Evolutionary conservation across 2,888 invertebrate genomes (phyloP).

Genomic region (Tetragonisca angustula): DNA sequence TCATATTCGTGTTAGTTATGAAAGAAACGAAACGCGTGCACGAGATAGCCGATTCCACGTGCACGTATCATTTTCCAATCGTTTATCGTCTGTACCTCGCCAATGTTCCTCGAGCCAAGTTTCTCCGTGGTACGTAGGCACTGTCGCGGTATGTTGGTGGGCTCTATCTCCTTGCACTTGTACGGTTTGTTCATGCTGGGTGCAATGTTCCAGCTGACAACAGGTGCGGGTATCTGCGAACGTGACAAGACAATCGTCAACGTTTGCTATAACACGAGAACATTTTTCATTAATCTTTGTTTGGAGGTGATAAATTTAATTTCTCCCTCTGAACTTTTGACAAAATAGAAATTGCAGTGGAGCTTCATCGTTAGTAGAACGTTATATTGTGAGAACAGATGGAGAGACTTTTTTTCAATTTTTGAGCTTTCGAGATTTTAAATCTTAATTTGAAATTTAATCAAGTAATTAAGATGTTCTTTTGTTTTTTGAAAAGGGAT

Average conservation of each 20-base stretch:
- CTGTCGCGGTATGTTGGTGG: conserved; percentile 86
- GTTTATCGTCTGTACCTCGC: conserved; percentile 84
- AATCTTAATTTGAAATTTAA: too few species aligned
- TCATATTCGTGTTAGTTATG: conserved; percentile 23
- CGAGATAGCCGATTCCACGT: conserved; percentile 24
- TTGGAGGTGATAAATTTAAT: too few species aligned
- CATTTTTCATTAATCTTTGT: neutral
- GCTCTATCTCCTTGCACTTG: conserved; percentile 86
- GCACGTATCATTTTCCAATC: conserved; percentile 44
- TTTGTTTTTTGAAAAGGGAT: too few species aligned
- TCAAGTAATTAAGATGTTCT: too few species aligned
- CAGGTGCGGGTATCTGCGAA: conserved; percentile 86
- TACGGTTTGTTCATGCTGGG: conserved; percentile 87
- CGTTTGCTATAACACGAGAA: neutral
- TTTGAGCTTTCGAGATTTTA: neutral
- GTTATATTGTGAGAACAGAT: neutral
- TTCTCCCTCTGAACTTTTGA: too few species aligned
- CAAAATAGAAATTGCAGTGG: neutral
- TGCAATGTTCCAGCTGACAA: conserved; percentile 87
- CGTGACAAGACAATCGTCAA: neutral
- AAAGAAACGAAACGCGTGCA: conserved; percentile 7
- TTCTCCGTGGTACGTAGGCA: conserved; percentile 86
- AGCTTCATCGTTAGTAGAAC: neutral
- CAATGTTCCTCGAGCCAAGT: conserved; percentile 86
- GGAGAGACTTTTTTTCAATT: neutral